A percentile compares a stretch with the other conserved stretches of the same genome.
These are phyloP conservation scores for Tiaroga cobitis DNA, from an alignment of 2,797 vertebrate species.

Conservation along the genomic window DNA sequence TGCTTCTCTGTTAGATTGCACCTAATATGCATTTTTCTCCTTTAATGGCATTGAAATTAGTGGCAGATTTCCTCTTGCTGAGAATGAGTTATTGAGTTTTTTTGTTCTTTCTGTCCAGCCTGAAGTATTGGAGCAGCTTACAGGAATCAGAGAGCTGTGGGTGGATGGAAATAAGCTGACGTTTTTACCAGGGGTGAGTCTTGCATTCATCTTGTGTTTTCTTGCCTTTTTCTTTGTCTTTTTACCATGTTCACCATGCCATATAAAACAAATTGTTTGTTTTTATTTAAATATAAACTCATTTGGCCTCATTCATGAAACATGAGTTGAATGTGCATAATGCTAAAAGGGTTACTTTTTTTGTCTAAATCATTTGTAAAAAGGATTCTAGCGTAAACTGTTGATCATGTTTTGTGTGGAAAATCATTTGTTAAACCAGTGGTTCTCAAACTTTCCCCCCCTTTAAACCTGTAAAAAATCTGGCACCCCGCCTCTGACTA, in stretches of 20 bases:
- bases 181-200: constrained; percentile 91
- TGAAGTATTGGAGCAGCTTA: constrained; percentile 97
- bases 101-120: constrained; percentile 77
- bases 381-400: neutral
- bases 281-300: too few relatives aligned
- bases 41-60: constrained; percentile 12
- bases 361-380: neutral
- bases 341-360: neutral
- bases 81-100: neutral
- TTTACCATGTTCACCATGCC: neutral
- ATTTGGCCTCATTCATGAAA: neutral
- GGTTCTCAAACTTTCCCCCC: too few relatives aligned
- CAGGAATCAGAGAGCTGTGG: constrained; percentile 95
- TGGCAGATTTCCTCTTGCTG: constrained; percentile 9
- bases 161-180: constrained; percentile 96
- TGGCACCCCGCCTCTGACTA: too few relatives aligned
- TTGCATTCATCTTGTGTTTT: neutral
- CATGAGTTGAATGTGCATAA: too few relatives aligned
- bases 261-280: neutral
- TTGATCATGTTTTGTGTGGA: neutral
- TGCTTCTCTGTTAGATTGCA: neutral
- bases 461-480: too few relatives aligned
- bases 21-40: constrained; percentile 33
- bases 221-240: too few relatives aligned
- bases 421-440: neutral